Evolutionary conservation across 2,888 invertebrate species (phyloP).

Genomic region (Lasioglossum lativentre): DNA sequence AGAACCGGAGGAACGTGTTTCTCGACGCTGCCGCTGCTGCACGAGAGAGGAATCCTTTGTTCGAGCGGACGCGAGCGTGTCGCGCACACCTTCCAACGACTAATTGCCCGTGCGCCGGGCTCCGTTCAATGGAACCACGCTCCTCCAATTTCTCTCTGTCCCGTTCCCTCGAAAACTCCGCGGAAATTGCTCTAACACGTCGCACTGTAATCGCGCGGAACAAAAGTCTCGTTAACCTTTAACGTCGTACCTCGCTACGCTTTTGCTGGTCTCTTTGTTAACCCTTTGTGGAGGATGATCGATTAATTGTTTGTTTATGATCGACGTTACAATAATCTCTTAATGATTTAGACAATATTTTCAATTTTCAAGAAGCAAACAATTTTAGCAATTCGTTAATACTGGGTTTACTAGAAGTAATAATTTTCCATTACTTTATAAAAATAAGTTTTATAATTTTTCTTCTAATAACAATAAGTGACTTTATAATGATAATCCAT

Average conservation of each 20-base stretch:
- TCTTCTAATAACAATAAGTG: too few relatives aligned
- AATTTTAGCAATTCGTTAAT: too few relatives aligned
- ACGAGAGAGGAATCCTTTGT: conserved; percentile 74
- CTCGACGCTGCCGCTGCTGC: background rate
- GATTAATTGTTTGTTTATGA: background rate
- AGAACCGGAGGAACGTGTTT: conserved; percentile 66
- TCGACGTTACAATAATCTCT: background rate
- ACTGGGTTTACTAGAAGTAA: too few relatives aligned
- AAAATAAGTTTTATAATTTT: too few relatives aligned
- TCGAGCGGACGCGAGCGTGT: conserved; percentile 55
- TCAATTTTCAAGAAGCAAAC: too few relatives aligned
- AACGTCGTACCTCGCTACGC: background rate
- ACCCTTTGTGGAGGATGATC: background rate
- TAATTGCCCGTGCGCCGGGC: conserved; percentile 25
- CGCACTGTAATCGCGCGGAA: background rate
- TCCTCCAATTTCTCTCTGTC: background rate
- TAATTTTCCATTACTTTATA: too few relatives aligned
- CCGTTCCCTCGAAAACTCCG: background rate
- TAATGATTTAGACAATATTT: background rate
- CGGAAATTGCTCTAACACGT: background rate
- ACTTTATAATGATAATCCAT: too few relatives aligned
- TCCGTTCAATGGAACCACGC: background rate
- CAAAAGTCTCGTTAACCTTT: background rate
- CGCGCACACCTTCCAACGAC: conserved; percentile 43
- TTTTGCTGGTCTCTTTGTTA: background rate